Conservation (phyloP, 2,113 vertebrate genomes). For the Bubo scandiacus region DNA sequence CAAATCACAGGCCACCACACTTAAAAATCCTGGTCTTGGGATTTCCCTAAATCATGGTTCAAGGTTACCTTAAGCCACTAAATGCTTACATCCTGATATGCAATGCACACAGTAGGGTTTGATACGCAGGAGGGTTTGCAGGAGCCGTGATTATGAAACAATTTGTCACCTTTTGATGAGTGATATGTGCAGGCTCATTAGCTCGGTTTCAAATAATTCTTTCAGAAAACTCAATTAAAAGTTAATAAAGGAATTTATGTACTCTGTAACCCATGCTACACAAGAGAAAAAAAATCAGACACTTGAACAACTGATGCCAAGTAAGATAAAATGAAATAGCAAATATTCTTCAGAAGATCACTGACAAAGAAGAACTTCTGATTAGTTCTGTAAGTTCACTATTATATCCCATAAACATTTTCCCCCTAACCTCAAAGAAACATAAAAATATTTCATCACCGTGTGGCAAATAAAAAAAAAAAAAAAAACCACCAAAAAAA, state of each 20-base stretch:
- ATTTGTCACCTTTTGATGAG: not conserved
- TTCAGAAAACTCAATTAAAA: not conserved
- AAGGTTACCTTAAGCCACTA: not conserved
- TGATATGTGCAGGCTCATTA: not conserved
- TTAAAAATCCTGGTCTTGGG: not conserved
- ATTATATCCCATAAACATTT: not conserved
- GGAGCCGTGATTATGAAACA: not conserved
- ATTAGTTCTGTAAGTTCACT: not conserved
- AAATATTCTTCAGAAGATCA: constrained; percentile 23
- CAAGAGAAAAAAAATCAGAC: not conserved
- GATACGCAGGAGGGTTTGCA: not conserved
- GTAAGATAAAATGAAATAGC: not conserved
- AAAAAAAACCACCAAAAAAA: not conserved
- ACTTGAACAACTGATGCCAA: not conserved
- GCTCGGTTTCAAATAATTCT: not conserved
- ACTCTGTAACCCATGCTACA: not conserved
- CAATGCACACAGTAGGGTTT: not conserved
- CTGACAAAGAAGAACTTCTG: constrained; percentile 24
- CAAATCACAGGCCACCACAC: not conserved
- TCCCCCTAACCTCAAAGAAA: not conserved
- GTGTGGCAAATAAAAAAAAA: not conserved
- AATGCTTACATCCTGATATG: not conserved
- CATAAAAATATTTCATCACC: not conserved
- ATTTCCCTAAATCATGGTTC: not conserved
- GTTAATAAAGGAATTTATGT: not conserved